Conservation (phyloP, 1,140 invertebrate genomes). For the Polypedilum pembai region DNA sequence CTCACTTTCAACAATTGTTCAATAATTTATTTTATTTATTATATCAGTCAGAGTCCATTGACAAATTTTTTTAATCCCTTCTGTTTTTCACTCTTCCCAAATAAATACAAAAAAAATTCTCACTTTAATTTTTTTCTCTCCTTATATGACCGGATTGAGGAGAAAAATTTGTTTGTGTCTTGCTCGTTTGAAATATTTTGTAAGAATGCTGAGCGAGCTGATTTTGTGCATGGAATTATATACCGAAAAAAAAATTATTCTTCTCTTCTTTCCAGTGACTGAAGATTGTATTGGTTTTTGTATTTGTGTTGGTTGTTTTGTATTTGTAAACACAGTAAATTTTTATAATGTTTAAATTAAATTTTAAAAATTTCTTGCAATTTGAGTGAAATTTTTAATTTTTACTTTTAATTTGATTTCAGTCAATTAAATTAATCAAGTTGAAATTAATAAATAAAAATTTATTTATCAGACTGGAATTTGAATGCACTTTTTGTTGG, state of each 20-base stretch:
- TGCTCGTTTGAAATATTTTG: neutral
- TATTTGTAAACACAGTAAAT: neutral
- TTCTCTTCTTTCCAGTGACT: neutral
- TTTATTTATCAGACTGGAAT: too few relatives aligned
- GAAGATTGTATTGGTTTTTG: neutral
- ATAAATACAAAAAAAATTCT: neutral
- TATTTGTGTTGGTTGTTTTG: too few relatives aligned
- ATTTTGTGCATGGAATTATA: neutral
- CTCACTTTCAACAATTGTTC: neutral
- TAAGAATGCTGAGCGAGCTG: neutral
- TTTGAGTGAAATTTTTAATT: too few relatives aligned
- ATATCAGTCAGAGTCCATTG: slow-evolving; percentile 1
- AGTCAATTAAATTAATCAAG: too few relatives aligned
- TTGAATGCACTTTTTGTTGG: too few relatives aligned
- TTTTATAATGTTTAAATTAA: too few relatives aligned
- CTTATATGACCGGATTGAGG: too few relatives aligned
- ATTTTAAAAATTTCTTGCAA: too few relatives aligned
- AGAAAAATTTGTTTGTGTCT: neutral
- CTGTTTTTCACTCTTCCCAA: neutral
- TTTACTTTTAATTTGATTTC: too few relatives aligned
- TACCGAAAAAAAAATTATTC: neutral
- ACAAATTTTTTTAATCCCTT: neutral
- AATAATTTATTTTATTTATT: slow-evolving; percentile 13
- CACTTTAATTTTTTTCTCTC: neutral
- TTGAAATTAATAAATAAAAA: too few relatives aligned